A percentile compares a stretch with the other conserved stretches of the same genome.
phyloP scores from a whole-genome alignment of 2,113 vertebrate genomes.

The Heloderma charlesbogerti region DNA sequence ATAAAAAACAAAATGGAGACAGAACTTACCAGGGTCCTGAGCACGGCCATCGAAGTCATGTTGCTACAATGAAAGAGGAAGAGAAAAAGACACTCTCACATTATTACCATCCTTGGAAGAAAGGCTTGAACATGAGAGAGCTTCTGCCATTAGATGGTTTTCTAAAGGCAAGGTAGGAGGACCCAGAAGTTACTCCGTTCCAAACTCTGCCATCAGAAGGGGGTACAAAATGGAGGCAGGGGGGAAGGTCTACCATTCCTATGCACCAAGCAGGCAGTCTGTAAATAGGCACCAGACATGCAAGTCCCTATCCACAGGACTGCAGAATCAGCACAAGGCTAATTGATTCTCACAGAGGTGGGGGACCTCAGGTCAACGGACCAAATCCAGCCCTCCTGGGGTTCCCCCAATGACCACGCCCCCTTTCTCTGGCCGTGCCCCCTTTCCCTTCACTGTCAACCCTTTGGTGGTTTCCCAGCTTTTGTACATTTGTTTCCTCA shows the following conservation, averaged over 20 bases:
- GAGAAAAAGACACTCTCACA: not conserved
- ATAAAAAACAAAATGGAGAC: not conserved
- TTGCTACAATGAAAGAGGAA: slow-evolving; percentile 3
- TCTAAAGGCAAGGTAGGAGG: not conserved
- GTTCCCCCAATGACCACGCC: no score
- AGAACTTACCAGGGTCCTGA: slow-evolving; percentile 55
- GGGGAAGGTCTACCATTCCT: not conserved
- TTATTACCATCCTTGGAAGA: not conserved
- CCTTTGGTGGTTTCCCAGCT: no score
- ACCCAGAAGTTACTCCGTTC: not conserved
- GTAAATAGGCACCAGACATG: not conserved
- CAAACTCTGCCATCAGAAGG: not conserved
- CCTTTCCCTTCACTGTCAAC: no score
- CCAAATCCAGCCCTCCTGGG: no score
- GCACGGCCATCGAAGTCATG: slow-evolving; percentile 60
- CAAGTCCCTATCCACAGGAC: not conserved
- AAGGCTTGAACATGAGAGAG: not conserved
- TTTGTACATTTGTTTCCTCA: no score
- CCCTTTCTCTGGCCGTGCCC: no score
- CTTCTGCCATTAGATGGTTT: not conserved
- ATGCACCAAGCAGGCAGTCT: not conserved
- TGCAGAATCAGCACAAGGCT: not conserved
- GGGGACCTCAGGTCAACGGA: no score
- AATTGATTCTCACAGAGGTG: not conserved
- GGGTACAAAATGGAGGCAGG: not conserved